A percentile compares a stretch with the other conserved stretches of the same genome.
Evolutionary conservation across 2,797 vertebrate genomes (phyloP).

Genomic region (Hippopotamyrus pictus): DNA sequence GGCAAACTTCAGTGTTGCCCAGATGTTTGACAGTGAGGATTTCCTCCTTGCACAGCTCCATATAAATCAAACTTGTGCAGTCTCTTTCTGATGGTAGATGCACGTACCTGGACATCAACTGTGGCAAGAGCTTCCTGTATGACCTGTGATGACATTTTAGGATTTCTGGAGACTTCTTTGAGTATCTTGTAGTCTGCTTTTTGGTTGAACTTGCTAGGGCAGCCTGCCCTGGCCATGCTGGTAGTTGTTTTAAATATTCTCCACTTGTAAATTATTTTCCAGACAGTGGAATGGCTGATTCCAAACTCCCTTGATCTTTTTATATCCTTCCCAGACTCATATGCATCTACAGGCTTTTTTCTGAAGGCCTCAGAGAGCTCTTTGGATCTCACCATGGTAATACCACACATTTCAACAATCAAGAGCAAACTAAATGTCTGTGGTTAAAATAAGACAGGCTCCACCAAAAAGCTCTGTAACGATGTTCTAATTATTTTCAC

Average conservation of each 20-base stretch:
- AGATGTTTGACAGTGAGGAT: neutral
- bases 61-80: neutral
- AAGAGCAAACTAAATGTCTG: neutral
- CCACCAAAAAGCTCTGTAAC: neutral
- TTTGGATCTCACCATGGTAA: neutral
- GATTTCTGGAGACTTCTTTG: neutral
- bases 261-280: neutral
- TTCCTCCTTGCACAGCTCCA: neutral
- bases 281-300: neutral
- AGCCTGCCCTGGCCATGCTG: neutral
- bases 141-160: neutral
- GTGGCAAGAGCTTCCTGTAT: neutral
- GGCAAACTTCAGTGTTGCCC: neutral
- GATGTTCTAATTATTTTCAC: neutral
- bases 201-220: neutral
- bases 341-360: neutral
- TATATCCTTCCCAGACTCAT: neutral
- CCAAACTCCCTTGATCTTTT: neutral
- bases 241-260: neutral
- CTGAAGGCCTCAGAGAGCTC: neutral
- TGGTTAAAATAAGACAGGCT: neutral
- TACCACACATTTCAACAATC: neutral
- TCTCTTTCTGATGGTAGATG: neutral
- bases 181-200: neutral
- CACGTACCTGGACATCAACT: neutral